phyloP scores from a whole-genome alignment of 2,797 vertebrate species.

The Merluccius polli region DNA sequence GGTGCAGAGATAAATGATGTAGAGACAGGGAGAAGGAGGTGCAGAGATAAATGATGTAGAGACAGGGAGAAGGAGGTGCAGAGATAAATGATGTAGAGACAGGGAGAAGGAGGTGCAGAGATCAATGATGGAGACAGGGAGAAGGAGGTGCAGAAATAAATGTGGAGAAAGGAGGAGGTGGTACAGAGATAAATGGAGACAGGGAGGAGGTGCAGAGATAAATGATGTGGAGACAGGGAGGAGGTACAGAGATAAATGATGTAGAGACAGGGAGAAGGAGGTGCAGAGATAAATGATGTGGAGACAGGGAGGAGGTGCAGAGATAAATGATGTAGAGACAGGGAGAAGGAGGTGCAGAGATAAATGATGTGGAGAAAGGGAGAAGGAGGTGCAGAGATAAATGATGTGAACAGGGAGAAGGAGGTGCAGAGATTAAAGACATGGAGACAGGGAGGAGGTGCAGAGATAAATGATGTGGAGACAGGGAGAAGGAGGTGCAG shows the following conservation, averaged over 20 bases:
- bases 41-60: slow-evolving; percentile 82
- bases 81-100: slow-evolving; percentile 83
- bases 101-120: slow-evolving; percentile 73
- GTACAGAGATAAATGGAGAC: slow-evolving; percentile 80
- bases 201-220: slow-evolving; percentile 72
- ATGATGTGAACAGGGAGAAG: slow-evolving; percentile 81
- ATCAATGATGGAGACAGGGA: slow-evolving; percentile 79
- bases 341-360: slow-evolving; percentile 74
- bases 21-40: slow-evolving; percentile 70
- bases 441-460: no score
- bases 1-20: slow-evolving; percentile 79
- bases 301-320: no score
- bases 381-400: slow-evolving; percentile 74
- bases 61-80: slow-evolving; percentile 72
- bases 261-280: slow-evolving; percentile 74
- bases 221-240: no score
- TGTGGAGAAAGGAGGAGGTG: slow-evolving; percentile 73
- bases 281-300: slow-evolving; percentile 79
- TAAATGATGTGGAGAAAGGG: slow-evolving; percentile 80
- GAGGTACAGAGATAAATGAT: slow-evolving; percentile 79
- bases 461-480: slow-evolving; percentile 82
- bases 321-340: slow-evolving; percentile 84
- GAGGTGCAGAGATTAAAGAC: slow-evolving; percentile 78
- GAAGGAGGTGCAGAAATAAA: slow-evolving; percentile 77
- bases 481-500: slow-evolving; percentile 72